Conservation (phyloP, 2,888 invertebrate genomes). For the Gasteruption jaculator region DNA sequence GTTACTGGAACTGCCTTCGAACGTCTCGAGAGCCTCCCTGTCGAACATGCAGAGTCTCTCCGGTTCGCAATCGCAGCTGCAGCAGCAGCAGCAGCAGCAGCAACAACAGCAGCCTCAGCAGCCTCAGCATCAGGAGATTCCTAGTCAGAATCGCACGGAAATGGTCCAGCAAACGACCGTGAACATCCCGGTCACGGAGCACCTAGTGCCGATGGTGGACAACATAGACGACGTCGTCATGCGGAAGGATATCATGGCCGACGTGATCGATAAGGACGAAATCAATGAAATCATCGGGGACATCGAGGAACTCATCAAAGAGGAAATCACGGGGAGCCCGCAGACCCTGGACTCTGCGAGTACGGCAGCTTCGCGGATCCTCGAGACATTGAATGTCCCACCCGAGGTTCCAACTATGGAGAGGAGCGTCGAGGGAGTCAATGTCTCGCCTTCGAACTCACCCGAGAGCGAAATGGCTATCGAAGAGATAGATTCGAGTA, state of each 20-base stretch:
- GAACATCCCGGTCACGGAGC: slow-evolving; percentile 34
- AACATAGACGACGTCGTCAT: slow-evolving; percentile 46
- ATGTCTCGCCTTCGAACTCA: slow-evolving; percentile 52
- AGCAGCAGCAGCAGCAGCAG: slow-evolving; percentile 21
- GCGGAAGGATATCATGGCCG: slow-evolving; percentile 42
- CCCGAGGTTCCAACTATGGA: slow-evolving; percentile 34
- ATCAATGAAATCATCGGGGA: slow-evolving; percentile 49
- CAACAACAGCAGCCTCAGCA: slow-evolving; percentile 19
- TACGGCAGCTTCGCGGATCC: slow-evolving; percentile 21
- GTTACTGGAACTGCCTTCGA: slow-evolving; percentile 58
- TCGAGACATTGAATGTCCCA: slow-evolving; percentile 27
- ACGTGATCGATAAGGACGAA: slow-evolving; percentile 47
- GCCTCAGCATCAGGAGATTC: slow-evolving; percentile 21
- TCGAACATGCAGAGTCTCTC: slow-evolving; percentile 28
- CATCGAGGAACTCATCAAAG: slow-evolving; percentile 47
- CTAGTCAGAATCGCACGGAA: slow-evolving; percentile 18
- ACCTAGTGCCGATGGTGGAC: slow-evolving; percentile 44
- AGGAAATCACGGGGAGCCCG: slow-evolving; percentile 44
- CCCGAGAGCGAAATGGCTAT: slow-evolving; percentile 55
- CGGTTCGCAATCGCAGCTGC: slow-evolving; percentile 23
- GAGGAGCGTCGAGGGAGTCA: slow-evolving; percentile 52
- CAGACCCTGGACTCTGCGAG: slow-evolving; percentile 26
- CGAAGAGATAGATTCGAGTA: slow-evolving; percentile 56
- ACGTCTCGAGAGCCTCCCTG: slow-evolving; percentile 39
- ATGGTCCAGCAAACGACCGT: slow-evolving; percentile 21